Percentiles rank a stretch among this genome's conserved stretches.
phyloP scores from a whole-genome alignment of 2,113 vertebrate species.

The Leptobrachium leishanense region DNA sequence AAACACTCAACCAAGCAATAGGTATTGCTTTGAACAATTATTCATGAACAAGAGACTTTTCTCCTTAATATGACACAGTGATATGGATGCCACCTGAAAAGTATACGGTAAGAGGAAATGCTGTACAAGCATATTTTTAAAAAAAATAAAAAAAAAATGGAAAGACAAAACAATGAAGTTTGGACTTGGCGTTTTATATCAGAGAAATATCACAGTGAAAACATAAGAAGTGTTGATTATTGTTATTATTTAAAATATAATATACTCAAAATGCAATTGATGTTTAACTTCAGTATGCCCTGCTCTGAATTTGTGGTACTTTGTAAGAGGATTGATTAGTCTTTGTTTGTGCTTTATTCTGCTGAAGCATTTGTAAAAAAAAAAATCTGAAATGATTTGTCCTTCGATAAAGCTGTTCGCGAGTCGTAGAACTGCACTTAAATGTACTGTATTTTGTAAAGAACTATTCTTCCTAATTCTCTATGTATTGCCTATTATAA shows the following conservation, averaged over 20 bases:
- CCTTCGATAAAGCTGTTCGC: conserved; percentile 3
- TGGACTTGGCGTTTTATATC: too few relatives aligned
- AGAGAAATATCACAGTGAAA: too few relatives aligned
- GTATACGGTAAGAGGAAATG: neutral
- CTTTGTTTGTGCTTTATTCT: neutral
- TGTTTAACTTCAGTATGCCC: neutral
- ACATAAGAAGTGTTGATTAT: neutral
- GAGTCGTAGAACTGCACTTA: neutral
- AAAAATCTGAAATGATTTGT: conserved; percentile 10
- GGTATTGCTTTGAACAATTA: too few relatives aligned
- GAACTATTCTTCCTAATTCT: neutral
- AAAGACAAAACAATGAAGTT: too few relatives aligned
- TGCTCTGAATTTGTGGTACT: neutral
- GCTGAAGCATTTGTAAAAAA: conserved; percentile 14
- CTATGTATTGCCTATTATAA: conserved; percentile 2
- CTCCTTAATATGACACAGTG: too few relatives aligned
- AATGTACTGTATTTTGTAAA: neutral
- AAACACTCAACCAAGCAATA: too few relatives aligned
- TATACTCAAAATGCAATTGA: neutral
- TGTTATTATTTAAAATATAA: conserved; percentile 6
- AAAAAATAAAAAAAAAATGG: neutral
- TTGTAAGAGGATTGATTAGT: neutral
- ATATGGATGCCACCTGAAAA: too few relatives aligned
- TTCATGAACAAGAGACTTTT: too few relatives aligned
- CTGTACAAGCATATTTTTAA: neutral